These are phyloP conservation scores for Pachyuromys duprasi DNA, from an alignment of 2,797 vertebrate genomes.

Conservation along the genomic window DNA sequence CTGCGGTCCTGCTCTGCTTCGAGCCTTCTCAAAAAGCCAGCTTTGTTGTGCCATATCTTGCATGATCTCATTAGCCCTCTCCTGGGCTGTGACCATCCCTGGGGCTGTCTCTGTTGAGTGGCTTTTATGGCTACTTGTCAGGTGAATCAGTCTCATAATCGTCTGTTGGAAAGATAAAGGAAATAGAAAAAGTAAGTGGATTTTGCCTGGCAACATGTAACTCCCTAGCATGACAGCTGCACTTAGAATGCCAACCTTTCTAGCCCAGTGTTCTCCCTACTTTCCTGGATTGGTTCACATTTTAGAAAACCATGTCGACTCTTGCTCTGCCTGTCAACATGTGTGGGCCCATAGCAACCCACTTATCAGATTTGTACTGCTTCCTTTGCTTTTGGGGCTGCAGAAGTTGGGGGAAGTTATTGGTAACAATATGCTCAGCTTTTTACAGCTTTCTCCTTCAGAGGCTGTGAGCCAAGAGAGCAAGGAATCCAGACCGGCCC, in stretches of 20 bases:
- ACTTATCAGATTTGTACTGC: neutral
- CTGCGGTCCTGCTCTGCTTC: no score
- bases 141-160: neutral
- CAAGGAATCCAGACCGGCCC: neutral
- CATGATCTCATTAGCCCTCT: neutral
- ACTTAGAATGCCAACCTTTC: neutral
- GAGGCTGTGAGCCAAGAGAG: conserved; percentile 41
- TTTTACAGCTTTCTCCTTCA: conserved; percentile 50
- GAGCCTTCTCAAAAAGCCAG: neutral
- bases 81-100: neutral
- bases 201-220: neutral
- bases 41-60: neutral
- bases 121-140: neutral
- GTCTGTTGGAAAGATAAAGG: conserved; percentile 9
- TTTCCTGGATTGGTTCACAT: neutral
- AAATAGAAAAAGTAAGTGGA: neutral
- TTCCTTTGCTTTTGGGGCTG: conserved; percentile 45
- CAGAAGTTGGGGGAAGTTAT: conserved; percentile 28
- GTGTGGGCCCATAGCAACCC: neutral
- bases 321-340: neutral
- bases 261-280: neutral
- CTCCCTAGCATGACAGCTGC: neutral
- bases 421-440: neutral
- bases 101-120: neutral
- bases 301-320: conserved; percentile 24